A percentile compares a stretch with the other conserved stretches of the same genome.
phyloP scores from a whole-genome alignment of 2,797 vertebrate species.

The Sylvilagus floridanus region DNA sequence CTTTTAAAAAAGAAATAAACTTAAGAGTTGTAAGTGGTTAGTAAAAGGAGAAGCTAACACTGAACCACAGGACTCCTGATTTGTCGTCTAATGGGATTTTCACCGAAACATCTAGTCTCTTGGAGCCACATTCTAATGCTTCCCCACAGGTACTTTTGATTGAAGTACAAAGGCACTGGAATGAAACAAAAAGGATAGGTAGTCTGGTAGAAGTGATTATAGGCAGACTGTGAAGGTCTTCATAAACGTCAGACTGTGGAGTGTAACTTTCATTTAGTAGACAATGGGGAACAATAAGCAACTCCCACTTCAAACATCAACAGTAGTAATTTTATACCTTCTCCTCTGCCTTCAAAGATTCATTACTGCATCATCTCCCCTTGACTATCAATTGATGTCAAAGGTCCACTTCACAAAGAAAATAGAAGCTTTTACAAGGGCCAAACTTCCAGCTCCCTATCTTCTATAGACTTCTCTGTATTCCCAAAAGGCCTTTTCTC shows the following conservation, averaged over 20 bases:
- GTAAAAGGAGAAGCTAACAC: background rate
- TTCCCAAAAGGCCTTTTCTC: background rate
- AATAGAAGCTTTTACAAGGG: conserved; percentile 42
- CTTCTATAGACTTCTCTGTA: background rate
- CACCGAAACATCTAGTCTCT: background rate
- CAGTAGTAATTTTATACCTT: conserved; percentile 42
- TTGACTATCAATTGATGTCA: conserved; percentile 6
- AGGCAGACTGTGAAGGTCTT: background rate
- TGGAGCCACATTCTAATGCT: conserved; percentile 29
- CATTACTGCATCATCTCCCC: background rate
- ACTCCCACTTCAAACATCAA: conserved; percentile 18
- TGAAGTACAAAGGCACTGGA: background rate
- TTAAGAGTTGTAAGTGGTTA: conserved; percentile 26
- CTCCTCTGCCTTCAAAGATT: conserved; percentile 46
- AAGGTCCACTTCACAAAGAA: conserved; percentile 55
- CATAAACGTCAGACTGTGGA: conserved; percentile 24
- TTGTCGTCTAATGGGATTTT: background rate
- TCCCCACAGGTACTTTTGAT: background rate
- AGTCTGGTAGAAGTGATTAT: conserved; percentile 15
- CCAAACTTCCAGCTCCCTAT: background rate
- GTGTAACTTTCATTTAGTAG: conserved; percentile 45
- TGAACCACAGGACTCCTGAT: background rate
- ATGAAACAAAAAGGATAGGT: conserved; percentile 37
- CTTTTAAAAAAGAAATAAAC: background rate
- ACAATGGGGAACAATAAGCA: conserved; percentile 49